Conservation (phyloP, 1,140 invertebrate genomes). For the Sogatella furcifera region DNA sequence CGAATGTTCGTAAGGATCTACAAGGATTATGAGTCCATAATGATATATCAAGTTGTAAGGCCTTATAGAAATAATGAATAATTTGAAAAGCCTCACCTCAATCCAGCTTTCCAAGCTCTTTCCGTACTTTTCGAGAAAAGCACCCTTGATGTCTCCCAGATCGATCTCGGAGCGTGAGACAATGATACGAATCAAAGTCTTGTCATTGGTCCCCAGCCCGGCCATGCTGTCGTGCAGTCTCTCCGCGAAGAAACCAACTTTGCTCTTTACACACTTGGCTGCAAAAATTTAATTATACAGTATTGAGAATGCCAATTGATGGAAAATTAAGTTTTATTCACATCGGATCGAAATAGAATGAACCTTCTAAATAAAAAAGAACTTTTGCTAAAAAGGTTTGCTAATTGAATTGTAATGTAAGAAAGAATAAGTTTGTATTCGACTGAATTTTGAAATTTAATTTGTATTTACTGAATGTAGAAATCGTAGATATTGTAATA, state of each 20-base stretch:
- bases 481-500: too few species aligned
- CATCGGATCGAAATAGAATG: too few species aligned
- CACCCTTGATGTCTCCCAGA: slow-evolving; percentile 80
- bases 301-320: too few species aligned
- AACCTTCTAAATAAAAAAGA: too few species aligned
- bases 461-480: too few species aligned
- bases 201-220: slow-evolving; percentile 79
- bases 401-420: too few species aligned
- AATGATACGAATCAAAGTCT: slow-evolving; percentile 78
- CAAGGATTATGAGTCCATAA: too few species aligned
- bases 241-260: slow-evolving; percentile 88
- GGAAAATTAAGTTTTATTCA: too few species aligned
- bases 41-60: not conserved
- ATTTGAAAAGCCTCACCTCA: slow-evolving; percentile 29
- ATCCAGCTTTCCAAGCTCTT: slow-evolving; percentile 76
- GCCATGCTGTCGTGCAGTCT: slow-evolving; percentile 82
- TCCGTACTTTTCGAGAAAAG: slow-evolving; percentile 73
- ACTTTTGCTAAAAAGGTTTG: too few species aligned
- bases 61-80: slow-evolving; percentile 56
- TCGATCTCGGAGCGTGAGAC: slow-evolving; percentile 88
- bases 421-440: too few species aligned
- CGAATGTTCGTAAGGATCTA: too few species aligned
- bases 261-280: slow-evolving; percentile 84
- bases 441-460: too few species aligned
- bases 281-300: slow-evolving; percentile 19